Base-by-base conservation (phyloP, 37 sponge, comb jelly and placozoan species). In the Haliclona indistincta region DNA sequence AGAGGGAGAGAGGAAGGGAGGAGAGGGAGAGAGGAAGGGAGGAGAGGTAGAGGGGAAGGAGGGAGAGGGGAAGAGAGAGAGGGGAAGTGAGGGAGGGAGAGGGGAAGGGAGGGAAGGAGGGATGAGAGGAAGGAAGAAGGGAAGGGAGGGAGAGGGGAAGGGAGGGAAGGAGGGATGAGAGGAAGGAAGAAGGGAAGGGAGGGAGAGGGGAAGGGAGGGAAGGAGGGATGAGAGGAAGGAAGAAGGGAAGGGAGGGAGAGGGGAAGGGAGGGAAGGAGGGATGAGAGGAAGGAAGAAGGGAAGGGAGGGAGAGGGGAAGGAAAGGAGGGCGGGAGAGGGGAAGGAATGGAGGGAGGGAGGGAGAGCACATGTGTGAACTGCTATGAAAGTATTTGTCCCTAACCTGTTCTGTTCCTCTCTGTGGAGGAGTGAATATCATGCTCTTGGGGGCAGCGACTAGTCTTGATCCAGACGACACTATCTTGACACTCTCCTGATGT, bases 21-120 rank as follows among this genome's bases (percentile, higher is more conserved):
- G 4, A 54, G 34, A 47, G 71, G 54, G 71, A 71, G 54, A 54
- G 44, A 47, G 29, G 71, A 47, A 33, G 54, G 52, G 17, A 35
- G 51, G 54, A 8, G n/a, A 36, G 68, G 6, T 32, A 71, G 71
- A 35, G 36, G 54, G 54, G 3, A 29, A 35, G 37, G 35, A 3
- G 54, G 52, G 51, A 28, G 63, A 8, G n/a, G 54, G 13, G 35
- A 5, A 38, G 8, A 23, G 54, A 20, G 29, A 41, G 15, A n/a
- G 28, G 23, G 10, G 63, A n/a, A 61, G 23, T 13, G 63, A 61
- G 25, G 63, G 25, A n/a, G 63, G 23, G 25, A 29, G 25, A n/a
- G 28, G 25, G 23, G 63, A n/a, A 61, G 23, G 56, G 4, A 29
- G 28, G 28, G 42, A 63, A 17, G 75, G 0, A 63, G 42, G 75